A percentile compares a stretch with the other conserved stretches of the same genome.
These are phyloP conservation scores for Nemopilema nomurai DNA, from an alignment of 30 jellyfish, hydroid and myxozoan genomes.

Conservation along the genomic window DNA sequence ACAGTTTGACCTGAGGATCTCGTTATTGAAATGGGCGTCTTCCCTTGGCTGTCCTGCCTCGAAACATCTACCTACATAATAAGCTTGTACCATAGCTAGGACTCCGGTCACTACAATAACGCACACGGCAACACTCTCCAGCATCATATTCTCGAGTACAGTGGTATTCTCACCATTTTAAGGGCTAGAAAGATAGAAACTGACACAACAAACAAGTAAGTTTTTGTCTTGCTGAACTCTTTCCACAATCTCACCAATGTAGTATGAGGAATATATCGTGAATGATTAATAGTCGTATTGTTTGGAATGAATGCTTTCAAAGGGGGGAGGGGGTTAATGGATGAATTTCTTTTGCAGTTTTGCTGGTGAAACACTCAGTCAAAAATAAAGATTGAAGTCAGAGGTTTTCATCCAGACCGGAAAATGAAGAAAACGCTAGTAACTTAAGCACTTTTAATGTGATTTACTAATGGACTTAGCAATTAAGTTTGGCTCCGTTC, in stretches of 20 bases:
- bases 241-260: not conserved
- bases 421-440: too few species aligned
- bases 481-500: too few species aligned
- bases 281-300: not conserved
- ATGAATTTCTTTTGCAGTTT: not conserved
- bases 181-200: not conserved
- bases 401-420: too few species aligned
- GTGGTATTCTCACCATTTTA: not conserved
- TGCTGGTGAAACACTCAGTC: too few species aligned
- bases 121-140: constrained; percentile 76
- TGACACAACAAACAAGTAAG: not conserved
- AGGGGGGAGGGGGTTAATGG: not conserved
- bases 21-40: constrained; percentile 75
- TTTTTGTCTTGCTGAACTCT: not conserved
- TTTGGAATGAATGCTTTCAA: not conserved
- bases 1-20: constrained; percentile 50
- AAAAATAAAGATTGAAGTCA: too few species aligned
- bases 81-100: constrained; percentile 76
- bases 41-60: constrained; percentile 85
- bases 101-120: constrained; percentile 77
- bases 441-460: too few species aligned
- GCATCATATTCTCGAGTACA: constrained; percentile 42
- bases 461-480: too few species aligned
- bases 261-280: not conserved
- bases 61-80: constrained; percentile 76